These are phyloP conservation scores for Ptiloglossa arizonensis DNA, from an alignment of 1,140 invertebrate genomes.

Conservation along the genomic window DNA sequence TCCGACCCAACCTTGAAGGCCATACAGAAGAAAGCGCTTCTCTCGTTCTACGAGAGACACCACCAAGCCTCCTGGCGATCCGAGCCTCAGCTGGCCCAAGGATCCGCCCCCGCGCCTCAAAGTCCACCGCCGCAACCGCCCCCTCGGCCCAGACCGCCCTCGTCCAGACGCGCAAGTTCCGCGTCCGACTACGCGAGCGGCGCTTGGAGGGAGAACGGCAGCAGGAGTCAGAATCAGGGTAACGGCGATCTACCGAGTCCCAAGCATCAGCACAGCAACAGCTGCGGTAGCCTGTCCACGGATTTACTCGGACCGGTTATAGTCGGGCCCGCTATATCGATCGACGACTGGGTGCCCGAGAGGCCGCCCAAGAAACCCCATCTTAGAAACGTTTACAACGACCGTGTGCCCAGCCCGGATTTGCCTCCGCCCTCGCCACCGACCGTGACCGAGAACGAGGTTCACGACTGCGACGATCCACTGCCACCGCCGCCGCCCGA, in stretches of 20 bases:
- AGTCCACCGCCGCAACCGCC: slow-evolving; percentile 83
- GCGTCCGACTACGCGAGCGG: slow-evolving; percentile 86
- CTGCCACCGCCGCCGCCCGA: slow-evolving; percentile 88
- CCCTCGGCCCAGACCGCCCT: slow-evolving; percentile 82
- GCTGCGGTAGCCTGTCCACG: slow-evolving; percentile 84
- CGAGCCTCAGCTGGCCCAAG: slow-evolving; percentile 83
- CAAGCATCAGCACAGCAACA: slow-evolving; percentile 84
- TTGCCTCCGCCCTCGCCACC: slow-evolving; percentile 88
- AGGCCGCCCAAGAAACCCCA: slow-evolving; percentile 89
- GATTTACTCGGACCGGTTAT: slow-evolving; percentile 85
- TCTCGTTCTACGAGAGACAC: slow-evolving; percentile 92
- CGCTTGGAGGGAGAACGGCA: slow-evolving; percentile 73
- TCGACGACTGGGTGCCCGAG: slow-evolving; percentile 89
- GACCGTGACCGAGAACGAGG: slow-evolving; percentile 84
- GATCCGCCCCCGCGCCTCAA: slow-evolving; percentile 68
- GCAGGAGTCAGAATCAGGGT: slow-evolving; percentile 44
- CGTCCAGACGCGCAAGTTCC: slow-evolving; percentile 85
- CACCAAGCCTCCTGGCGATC: slow-evolving; percentile 85
- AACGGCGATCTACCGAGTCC: slow-evolving; percentile 71
- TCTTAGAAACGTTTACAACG: slow-evolving; percentile 82
- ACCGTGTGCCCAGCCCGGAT: slow-evolving; percentile 87
- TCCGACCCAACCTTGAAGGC: slow-evolving; percentile 91
- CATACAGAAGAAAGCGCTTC: slow-evolving; percentile 92
- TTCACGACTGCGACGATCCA: slow-evolving; percentile 86
- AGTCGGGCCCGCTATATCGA: slow-evolving; percentile 85